A percentile compares a stretch with the other conserved stretches of the same genome.
Conservation (phyloP, 2,888 invertebrate species). For the Nesidiocoris tenuis region DNA sequence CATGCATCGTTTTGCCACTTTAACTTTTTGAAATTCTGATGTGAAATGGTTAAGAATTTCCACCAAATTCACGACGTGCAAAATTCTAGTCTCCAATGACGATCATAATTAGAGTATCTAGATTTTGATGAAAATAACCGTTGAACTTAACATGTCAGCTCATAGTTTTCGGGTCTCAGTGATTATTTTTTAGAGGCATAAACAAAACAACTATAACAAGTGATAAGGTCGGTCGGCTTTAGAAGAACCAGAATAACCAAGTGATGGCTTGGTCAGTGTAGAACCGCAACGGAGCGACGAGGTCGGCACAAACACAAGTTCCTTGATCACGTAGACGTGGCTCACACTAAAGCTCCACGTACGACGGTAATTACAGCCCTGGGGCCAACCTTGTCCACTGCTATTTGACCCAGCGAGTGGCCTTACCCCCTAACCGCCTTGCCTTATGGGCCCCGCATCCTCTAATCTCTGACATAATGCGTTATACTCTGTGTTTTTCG, state of each 20-base stretch:
- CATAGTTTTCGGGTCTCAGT: too few relatives aligned
- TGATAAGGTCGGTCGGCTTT: too few relatives aligned
- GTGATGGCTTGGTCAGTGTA: neutral
- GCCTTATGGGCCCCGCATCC: constrained; percentile 13
- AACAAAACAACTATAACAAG: too few relatives aligned
- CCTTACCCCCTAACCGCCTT: constrained; percentile 3
- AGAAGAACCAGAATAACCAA: neutral
- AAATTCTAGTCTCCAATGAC: too few relatives aligned
- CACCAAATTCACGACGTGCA: too few relatives aligned
- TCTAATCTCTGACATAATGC: constrained; percentile 30
- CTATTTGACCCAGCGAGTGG: constrained; percentile 21
- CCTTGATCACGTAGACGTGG: constrained; percentile 5
- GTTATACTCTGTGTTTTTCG: neutral
- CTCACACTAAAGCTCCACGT: constrained; percentile 14
- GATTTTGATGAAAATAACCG: too few relatives aligned
- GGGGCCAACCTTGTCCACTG: constrained; percentile 29
- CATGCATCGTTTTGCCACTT: too few relatives aligned
- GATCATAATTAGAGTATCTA: too few relatives aligned
- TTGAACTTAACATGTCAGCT: too few relatives aligned
- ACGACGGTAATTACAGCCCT: constrained; percentile 22
- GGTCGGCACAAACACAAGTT: constrained; percentile 1
- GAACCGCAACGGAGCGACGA: neutral
- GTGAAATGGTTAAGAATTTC: too few relatives aligned
- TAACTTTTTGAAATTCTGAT: too few relatives aligned
- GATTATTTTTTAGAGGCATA: too few relatives aligned